These are phyloP conservation scores for Ypsolopha scabrella DNA, from an alignment of 2,888 invertebrate species.

Conservation along the genomic window DNA sequence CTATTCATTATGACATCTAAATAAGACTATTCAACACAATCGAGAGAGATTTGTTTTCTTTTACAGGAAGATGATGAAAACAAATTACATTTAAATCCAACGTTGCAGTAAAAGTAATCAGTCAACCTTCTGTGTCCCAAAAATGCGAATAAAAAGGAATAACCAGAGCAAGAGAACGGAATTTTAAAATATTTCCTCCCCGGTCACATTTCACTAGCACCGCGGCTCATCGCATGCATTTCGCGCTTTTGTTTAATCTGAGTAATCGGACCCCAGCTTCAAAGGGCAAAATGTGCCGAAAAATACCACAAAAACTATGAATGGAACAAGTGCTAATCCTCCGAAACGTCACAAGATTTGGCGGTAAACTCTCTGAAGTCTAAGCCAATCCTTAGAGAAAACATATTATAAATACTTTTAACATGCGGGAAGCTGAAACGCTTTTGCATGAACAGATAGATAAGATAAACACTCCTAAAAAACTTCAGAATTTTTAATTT, in stretches of 20 bases:
- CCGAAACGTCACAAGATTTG: constrained; percentile 19
- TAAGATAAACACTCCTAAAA: neutral
- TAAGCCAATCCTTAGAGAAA: neutral
- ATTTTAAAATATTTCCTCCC: neutral
- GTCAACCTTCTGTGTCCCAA: neutral
- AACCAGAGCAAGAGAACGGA: neutral
- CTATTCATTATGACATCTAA: too few species aligned
- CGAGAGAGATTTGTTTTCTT: too few species aligned
- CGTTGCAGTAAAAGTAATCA: neutral
- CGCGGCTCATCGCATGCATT: constrained; percentile 24
- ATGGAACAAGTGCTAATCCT: constrained; percentile 28
- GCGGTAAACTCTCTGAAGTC: neutral
- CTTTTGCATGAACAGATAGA: neutral
- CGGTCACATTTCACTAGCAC: constrained; percentile 31
- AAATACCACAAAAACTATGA: constrained; percentile 18
- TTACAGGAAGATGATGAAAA: too few species aligned
- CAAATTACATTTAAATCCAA: too few species aligned
- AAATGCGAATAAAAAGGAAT: neutral
- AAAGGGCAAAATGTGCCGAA: constrained; percentile 15
- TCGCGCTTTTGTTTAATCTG: constrained; percentile 29
- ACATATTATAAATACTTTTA: neutral
- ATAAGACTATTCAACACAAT: too few species aligned
- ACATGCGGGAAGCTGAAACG: neutral
- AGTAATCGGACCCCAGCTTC: constrained; percentile 14
- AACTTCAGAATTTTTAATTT: neutral